These are phyloP conservation scores for Spatulosminthurus flaviceps DNA, from an alignment of 2,888 invertebrate genomes.

Conservation along the genomic window DNA sequence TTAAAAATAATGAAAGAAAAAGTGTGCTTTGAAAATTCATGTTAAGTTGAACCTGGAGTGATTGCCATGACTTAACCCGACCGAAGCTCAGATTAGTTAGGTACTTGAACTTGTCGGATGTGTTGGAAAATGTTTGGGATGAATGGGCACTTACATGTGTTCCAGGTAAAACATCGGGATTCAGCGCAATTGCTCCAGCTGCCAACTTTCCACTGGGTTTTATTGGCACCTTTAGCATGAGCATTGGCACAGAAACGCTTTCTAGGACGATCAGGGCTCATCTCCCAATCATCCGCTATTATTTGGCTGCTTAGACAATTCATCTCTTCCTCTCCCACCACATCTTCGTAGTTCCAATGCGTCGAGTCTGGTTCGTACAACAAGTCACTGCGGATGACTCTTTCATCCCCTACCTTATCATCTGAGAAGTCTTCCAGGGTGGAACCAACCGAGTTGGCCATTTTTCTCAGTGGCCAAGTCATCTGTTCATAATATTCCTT, in stretches of 20 bases:
- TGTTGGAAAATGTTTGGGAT: background rate
- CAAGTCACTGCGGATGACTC: background rate
- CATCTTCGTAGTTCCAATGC: constrained; percentile 31
- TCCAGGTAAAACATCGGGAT: constrained; percentile 79
- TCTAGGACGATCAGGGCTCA: constrained; percentile 41
- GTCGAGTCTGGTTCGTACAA: constrained; percentile 11
- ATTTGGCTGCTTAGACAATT: background rate
- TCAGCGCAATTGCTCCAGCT: constrained; percentile 79
- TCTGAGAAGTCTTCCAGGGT: background rate
- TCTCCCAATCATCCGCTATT: constrained; percentile 32
- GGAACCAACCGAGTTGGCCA: constrained; percentile 6
- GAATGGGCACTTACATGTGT: constrained; percentile 71
- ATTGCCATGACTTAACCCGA: no score
- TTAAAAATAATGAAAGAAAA: no score
- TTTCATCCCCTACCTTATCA: background rate
- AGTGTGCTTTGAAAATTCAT: no score
- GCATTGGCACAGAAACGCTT: constrained; percentile 42
- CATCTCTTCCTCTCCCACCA: constrained; percentile 26
- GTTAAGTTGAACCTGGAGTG: no score
- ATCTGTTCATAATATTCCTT: constrained; percentile 23
- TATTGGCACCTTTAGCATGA: constrained; percentile 65
- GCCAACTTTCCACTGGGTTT: constrained; percentile 78
- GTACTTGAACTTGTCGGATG: background rate
- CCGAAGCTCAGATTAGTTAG: no score
- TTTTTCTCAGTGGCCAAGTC: constrained; percentile 35